These are phyloP conservation scores for Diaperis boleti DNA, from an alignment of 2,888 invertebrate species.

Conservation along the genomic window DNA sequence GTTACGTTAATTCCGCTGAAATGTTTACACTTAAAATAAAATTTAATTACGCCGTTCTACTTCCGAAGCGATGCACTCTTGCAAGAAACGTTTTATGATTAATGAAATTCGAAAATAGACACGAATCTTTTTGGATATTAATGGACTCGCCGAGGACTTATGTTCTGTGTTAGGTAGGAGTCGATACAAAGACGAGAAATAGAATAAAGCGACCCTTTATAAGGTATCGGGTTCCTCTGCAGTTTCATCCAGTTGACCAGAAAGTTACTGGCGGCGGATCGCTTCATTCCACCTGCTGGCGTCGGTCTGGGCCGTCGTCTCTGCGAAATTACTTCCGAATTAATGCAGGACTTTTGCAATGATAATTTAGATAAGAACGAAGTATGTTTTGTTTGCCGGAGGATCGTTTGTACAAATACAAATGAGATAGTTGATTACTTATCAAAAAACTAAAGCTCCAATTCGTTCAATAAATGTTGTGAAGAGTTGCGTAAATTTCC, in stretches of 20 bases:
- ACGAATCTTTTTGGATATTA: slow-evolving; percentile 23
- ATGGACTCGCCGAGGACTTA: slow-evolving; percentile 33
- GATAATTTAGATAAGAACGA: slow-evolving; percentile 13
- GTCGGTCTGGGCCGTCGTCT: slow-evolving; percentile 7
- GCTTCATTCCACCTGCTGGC: slow-evolving; percentile 19
- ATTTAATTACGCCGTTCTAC: slow-evolving; percentile 32
- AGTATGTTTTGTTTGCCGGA: background rate
- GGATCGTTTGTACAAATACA: too few relatives aligned
- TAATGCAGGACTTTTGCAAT: slow-evolving; percentile 17
- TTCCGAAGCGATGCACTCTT: slow-evolving; percentile 29
- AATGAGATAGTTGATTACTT: too few relatives aligned
- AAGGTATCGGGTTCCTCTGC: slow-evolving; percentile 41
- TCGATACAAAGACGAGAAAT: slow-evolving; percentile 42
- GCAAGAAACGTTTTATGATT: slow-evolving; percentile 22
- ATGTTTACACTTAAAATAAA: slow-evolving; percentile 33
- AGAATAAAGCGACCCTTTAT: slow-evolving; percentile 41
- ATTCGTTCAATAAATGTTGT: too few relatives aligned
- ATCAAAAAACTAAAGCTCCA: too few relatives aligned
- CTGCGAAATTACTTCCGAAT: slow-evolving; percentile 4
- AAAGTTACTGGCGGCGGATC: slow-evolving; percentile 28
- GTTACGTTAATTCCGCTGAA: slow-evolving; percentile 30
- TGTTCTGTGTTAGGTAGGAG: slow-evolving; percentile 36
- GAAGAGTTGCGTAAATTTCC: background rate
- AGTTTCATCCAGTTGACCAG: slow-evolving; percentile 38
- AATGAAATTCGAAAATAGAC: slow-evolving; percentile 25